Evolutionary conservation across 2,888 invertebrate genomes (phyloP).

Genomic region (Pycnomerus fuliginosus): DNA sequence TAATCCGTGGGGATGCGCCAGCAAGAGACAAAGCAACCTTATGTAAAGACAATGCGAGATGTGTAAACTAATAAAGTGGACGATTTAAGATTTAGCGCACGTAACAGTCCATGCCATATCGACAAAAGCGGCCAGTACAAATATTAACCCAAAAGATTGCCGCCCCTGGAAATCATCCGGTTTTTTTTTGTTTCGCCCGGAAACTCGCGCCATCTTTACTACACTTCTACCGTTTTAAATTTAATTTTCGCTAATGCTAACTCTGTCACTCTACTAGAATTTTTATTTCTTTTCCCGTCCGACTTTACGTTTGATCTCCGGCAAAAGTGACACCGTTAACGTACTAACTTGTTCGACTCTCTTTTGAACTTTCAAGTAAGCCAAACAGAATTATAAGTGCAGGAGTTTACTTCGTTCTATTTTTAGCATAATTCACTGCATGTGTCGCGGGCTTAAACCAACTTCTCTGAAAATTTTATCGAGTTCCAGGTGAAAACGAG

Average conservation of each 20-base stretch:
- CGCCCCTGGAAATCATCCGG: conserved; percentile 7
- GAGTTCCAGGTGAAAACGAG: too few species aligned
- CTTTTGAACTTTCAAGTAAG: conserved; percentile 30
- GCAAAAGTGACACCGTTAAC: conserved; percentile 27
- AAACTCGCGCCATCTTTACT: too few species aligned
- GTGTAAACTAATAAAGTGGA: conserved; percentile 46
- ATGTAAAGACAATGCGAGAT: conserved; percentile 41
- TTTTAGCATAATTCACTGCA: conserved; percentile 8
- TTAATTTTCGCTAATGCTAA: conserved; percentile 24
- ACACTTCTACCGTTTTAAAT: too few species aligned
- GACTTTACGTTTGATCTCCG: conserved; percentile 29
- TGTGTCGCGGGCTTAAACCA: too few species aligned
- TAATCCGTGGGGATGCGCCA: conserved; percentile 26
- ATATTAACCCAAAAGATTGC: conserved; percentile 39
- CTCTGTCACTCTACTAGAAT: conserved; percentile 21
- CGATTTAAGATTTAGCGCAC: conserved; percentile 42
- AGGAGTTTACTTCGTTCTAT: conserved; percentile 10
- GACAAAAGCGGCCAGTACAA: conserved; percentile 41
- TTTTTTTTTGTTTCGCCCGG: conserved; percentile 12
- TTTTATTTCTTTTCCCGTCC: conserved; percentile 23
- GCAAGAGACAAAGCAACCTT: conserved; percentile 29
- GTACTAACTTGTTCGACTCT: conserved; percentile 21
- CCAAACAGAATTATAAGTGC: conserved; percentile 37
- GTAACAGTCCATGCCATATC: conserved; percentile 34
- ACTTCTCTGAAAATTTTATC: too few species aligned